phyloP scores from a whole-genome alignment of 2,888 invertebrate genomes.

The Belgica antarctica region DNA sequence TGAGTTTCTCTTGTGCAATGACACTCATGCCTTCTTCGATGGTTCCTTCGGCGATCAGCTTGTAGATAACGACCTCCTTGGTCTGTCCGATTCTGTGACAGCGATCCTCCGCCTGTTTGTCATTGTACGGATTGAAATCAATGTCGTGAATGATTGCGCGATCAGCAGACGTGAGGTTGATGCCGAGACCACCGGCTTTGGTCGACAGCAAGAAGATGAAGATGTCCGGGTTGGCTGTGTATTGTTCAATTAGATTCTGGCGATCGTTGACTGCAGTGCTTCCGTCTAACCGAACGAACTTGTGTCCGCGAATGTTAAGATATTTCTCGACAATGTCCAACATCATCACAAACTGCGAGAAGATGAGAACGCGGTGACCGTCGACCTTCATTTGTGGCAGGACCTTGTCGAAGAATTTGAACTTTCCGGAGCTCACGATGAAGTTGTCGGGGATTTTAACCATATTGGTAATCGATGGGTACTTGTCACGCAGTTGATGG shows the following conservation, averaged over 20 bases:
- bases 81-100: conserved; percentile 76
- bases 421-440: conserved; percentile 84
- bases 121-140: conserved; percentile 98
- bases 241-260: conserved; percentile 87
- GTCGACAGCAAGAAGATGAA: conserved; percentile 91
- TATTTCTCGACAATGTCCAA: conserved; percentile 90
- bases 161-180: conserved; percentile 91
- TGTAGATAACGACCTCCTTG: conserved; percentile 80
- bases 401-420: conserved; percentile 72
- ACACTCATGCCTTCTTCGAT: conserved; percentile 92
- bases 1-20: conserved; percentile 86
- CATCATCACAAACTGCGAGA: conserved; percentile 96
- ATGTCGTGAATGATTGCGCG: conserved; percentile 94
- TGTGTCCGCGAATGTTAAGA: conserved; percentile 68
- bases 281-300: conserved; percentile 84
- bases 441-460: conserved; percentile 66
- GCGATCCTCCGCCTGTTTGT: conserved; percentile 94
- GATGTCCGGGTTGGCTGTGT: conserved; percentile 72
- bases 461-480: conserved; percentile 63
- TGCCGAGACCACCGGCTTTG: conserved; percentile 92
- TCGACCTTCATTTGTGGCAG: conserved; percentile 70
- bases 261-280: conserved; percentile 81
- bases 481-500: conserved; percentile 69
- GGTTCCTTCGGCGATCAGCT: conserved; percentile 79
- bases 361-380: conserved; percentile 83